phyloP scores from a whole-genome alignment of 1,140 invertebrate species.

The Cherax quadricarinatus region DNA sequence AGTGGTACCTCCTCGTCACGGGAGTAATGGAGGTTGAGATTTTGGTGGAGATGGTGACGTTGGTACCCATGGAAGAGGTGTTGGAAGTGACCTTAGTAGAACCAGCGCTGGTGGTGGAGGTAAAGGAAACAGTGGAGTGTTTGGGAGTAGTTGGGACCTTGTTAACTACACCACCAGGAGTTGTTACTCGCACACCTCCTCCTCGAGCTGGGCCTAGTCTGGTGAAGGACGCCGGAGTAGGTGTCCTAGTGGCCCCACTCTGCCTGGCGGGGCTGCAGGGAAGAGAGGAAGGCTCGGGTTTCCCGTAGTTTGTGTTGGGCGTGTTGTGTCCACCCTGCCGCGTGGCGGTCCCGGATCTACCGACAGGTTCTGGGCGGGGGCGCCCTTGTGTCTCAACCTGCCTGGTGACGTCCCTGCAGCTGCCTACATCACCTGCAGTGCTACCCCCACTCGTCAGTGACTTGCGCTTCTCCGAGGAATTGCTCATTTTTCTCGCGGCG shows the following conservation, averaged over 20 bases:
- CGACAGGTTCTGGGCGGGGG: neutral
- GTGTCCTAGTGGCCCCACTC: neutral
- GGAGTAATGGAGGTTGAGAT: neutral
- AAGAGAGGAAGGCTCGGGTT: neutral
- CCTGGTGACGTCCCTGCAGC: neutral
- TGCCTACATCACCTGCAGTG: neutral
- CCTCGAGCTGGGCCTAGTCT: neutral
- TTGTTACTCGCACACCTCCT: neutral
- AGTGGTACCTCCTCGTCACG: neutral
- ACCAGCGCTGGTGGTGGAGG: neutral
- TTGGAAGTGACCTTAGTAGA: neutral
- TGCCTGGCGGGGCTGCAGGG: neutral
- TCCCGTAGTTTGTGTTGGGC: neutral
- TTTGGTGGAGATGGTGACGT: conserved; percentile 16
- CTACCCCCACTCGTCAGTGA: conserved; percentile 4
- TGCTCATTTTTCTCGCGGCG: neutral
- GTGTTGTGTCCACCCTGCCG: neutral
- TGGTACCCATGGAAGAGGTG: neutral
- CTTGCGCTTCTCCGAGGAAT: conserved; percentile 17
- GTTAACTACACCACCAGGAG: neutral
- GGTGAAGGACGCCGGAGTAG: neutral
- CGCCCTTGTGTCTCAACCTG: neutral
- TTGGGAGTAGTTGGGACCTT: neutral
- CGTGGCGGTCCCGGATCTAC: neutral
- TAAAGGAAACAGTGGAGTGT: neutral